These are phyloP conservation scores for Setophaga coronata DNA, from an alignment of 2,113 vertebrate genomes.

Conservation along the genomic window DNA sequence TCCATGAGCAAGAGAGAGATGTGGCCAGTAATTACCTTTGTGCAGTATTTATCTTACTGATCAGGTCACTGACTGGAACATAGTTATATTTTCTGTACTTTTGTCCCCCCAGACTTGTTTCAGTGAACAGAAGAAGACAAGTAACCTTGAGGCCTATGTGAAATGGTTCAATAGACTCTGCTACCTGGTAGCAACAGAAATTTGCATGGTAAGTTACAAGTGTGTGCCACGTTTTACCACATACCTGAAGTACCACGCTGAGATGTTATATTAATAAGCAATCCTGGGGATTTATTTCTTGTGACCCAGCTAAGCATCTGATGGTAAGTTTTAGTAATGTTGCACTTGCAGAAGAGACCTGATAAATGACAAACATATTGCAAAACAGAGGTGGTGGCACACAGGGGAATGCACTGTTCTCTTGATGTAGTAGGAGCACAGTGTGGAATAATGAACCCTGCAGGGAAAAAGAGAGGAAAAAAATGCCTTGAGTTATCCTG, in stretches of 20 bases:
- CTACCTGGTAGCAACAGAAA: conserved; percentile 92
- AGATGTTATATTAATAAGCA: background rate
- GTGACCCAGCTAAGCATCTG: background rate
- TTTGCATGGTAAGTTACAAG: conserved; percentile 84
- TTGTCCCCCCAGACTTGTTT: conserved; percentile 81
- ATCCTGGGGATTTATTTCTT: conserved; percentile 2
- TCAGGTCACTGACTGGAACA: background rate
- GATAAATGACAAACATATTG: background rate
- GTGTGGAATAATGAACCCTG: conserved; percentile 52
- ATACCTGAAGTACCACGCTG: background rate
- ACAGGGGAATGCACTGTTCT: background rate
- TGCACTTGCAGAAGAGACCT: background rate
- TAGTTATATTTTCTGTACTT: background rate
- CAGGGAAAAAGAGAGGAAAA: conserved; percentile 7
- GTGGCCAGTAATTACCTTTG: background rate
- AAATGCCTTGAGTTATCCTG: conserved; percentile 22
- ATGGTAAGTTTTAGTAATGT: background rate
- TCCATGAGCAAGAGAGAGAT: background rate
- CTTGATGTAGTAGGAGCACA: conserved; percentile 4
- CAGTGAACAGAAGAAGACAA: conserved; percentile 83
- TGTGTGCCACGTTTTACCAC: background rate
- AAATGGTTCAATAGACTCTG: conserved; percentile 94
- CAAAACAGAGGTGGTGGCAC: background rate
- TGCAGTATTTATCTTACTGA: background rate
- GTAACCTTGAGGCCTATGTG: conserved; percentile 91